phyloP scores from a whole-genome alignment of 2,113 vertebrate genomes.

The Macaca nemestrina region DNA sequence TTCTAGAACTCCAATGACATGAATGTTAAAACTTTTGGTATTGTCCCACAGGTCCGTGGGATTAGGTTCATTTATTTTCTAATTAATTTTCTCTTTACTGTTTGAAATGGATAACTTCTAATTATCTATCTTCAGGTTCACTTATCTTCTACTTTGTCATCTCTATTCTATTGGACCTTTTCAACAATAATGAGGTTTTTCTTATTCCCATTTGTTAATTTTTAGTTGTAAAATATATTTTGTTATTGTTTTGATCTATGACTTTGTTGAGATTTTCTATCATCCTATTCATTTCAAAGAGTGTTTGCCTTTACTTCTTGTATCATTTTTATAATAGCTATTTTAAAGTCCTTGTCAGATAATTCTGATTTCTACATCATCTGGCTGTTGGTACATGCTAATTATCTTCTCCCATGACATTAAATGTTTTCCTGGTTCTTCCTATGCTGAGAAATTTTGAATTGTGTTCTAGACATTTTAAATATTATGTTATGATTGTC shows the following conservation, averaged over 20 bases:
- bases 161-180: neutral
- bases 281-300: conserved; percentile 29
- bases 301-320: neutral
- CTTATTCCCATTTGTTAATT: neutral
- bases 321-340: conserved; percentile 5
- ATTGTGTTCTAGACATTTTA: neutral
- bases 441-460: neutral
- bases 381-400: neutral
- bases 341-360: neutral
- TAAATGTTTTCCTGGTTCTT: neutral
- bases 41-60: neutral
- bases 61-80: neutral
- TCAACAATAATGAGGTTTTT: neutral
- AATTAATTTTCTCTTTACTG: neutral
- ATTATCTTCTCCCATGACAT: neutral
- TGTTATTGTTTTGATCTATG: neutral
- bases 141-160: neutral
- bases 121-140: neutral
- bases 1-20: neutral
- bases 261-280: neutral
- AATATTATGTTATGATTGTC: conserved; percentile 1
- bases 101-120: neutral
- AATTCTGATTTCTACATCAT: neutral
- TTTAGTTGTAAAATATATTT: conserved; percentile 27
- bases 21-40: neutral